Evolutionary conservation across 1,140 invertebrate species (phyloP).

Genomic region (Ceratosolen solmsi): DNA sequence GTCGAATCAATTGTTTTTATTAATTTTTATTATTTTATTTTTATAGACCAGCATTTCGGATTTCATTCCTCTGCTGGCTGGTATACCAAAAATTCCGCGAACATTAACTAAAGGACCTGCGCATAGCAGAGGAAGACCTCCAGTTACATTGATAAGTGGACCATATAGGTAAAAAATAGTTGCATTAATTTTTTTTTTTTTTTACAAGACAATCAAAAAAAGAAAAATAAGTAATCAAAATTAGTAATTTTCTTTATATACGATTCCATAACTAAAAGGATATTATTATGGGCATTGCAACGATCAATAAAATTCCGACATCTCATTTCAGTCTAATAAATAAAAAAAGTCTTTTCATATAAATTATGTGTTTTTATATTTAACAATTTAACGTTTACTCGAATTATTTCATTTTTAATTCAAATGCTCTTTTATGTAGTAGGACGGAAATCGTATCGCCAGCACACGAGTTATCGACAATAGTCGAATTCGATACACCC

Average conservation of each 20-base stretch:
- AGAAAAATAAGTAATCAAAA: no score
- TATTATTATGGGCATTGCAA: no score
- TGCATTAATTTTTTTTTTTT: not conserved
- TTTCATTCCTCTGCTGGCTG: constrained; percentile 59
- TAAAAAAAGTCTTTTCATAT: no score
- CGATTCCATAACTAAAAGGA: no score
- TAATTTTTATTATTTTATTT: constrained; percentile 29
- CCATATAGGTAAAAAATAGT: constrained; percentile 61
- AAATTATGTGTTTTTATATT: no score
- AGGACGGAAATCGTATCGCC: constrained; percentile 60
- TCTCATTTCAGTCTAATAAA: no score
- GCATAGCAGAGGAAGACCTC: constrained; percentile 57
- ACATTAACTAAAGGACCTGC: constrained; percentile 35
- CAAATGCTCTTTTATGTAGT: constrained; percentile 30
- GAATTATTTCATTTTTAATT: not conserved
- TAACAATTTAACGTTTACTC: no score
- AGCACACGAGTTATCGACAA: constrained; percentile 78
- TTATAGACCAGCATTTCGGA: constrained; percentile 50
- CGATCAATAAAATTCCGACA: no score
- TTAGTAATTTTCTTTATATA: no score
- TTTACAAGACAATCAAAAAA: no score
- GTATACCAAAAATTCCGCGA: constrained; percentile 60
- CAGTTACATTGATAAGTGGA: constrained; percentile 60
- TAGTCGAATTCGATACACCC: constrained; percentile 78
- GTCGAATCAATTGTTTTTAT: constrained; percentile 4